phyloP scores from a whole-genome alignment of 2,113 vertebrate genomes.

The Sciurus niger region DNA sequence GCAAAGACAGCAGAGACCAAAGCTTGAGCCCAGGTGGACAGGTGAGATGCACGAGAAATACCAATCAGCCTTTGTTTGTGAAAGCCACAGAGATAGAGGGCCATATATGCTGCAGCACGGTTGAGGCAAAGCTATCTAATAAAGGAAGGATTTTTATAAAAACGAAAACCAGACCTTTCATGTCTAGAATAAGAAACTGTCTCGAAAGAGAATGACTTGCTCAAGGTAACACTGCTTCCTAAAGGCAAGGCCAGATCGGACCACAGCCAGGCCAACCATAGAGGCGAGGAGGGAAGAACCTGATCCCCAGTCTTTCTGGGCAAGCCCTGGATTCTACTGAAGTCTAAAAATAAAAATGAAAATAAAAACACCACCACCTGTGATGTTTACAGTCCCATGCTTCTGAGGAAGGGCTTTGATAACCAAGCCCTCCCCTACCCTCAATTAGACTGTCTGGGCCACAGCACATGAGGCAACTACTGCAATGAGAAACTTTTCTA shows the following conservation, averaged over 20 bases:
- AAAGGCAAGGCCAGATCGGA: not conserved
- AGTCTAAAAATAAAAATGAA: not conserved
- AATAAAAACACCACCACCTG: not conserved
- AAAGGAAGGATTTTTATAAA: not conserved
- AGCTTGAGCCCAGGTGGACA: not conserved
- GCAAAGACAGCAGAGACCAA: too few relatives aligned
- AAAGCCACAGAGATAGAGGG: not conserved
- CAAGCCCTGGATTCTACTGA: not conserved
- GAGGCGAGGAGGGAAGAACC: rapidly evolving
- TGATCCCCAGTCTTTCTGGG: not conserved
- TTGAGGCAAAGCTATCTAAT: not conserved
- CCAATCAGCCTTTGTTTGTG: not conserved
- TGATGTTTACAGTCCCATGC: not conserved
- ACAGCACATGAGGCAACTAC: not conserved
- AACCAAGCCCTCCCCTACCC: rapidly evolving
- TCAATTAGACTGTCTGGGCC: rapidly evolving
- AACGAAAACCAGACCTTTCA: not conserved
- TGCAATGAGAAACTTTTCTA: not conserved
- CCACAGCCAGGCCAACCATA: too few relatives aligned
- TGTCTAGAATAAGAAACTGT: not conserved
- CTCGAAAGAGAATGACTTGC: not conserved
- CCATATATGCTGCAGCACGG: rapidly evolving
- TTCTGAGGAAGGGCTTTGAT: not conserved
- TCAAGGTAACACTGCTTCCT: not conserved
- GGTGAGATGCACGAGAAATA: not conserved